Evolutionary conservation across 2,113 vertebrate genomes (phyloP).

Genomic region (Fregetta grallaria): DNA sequence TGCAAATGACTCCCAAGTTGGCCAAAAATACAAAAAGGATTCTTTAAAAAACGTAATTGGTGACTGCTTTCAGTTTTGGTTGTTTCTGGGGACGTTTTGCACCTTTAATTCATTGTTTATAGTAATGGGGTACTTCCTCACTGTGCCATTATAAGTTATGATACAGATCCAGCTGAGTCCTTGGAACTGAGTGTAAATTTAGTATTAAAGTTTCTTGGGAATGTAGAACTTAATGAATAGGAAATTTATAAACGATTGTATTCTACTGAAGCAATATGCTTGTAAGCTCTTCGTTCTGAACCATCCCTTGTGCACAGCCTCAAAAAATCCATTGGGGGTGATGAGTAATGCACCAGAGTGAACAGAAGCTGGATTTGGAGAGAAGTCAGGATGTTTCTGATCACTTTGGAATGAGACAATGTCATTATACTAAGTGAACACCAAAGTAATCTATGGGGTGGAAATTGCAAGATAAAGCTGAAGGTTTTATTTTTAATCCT

Average conservation of each 20-base stretch:
- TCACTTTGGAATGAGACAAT: slow-evolving; percentile 42
- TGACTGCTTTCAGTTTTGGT: not conserved
- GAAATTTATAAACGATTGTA: slow-evolving; percentile 61
- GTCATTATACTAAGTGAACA: not conserved
- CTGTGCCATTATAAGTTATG: not conserved
- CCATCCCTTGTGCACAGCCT: slow-evolving; percentile 24
- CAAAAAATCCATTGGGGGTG: slow-evolving; percentile 16
- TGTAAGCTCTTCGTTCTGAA: slow-evolving; percentile 45
- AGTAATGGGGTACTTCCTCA: slow-evolving; percentile 2
- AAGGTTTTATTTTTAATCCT: not conserved
- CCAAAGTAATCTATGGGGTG: not conserved
- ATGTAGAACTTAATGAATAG: slow-evolving; percentile 58
- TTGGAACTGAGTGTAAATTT: slow-evolving; percentile 40
- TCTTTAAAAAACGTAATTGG: not conserved
- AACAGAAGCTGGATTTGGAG: slow-evolving; percentile 25
- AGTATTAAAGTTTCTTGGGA: slow-evolving; percentile 52
- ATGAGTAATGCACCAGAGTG: slow-evolving; percentile 31
- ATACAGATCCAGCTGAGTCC: slow-evolving; percentile 19
- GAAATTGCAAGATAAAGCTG: not conserved
- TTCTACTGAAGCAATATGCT: slow-evolving; percentile 38
- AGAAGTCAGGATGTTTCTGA: slow-evolving; percentile 32
- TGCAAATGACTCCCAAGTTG: not conserved
- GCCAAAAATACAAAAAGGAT: not conserved
- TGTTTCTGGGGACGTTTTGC: not conserved
- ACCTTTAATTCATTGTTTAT: slow-evolving; percentile 3